Evolutionary conservation across 2,888 invertebrate genomes (phyloP).

Genomic region (Drosophila helvetica): DNA sequence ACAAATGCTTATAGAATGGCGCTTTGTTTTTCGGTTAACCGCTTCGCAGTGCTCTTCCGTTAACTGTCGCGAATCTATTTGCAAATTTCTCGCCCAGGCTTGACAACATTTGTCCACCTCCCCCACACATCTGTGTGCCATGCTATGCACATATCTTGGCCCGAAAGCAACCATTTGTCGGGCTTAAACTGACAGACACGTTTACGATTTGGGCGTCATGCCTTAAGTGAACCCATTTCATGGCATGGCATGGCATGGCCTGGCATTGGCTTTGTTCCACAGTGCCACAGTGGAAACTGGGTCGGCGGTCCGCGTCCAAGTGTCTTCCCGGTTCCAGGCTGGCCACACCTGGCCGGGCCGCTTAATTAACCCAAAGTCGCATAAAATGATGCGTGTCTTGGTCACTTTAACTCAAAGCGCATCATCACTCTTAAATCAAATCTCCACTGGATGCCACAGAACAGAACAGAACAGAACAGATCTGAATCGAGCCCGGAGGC

Average conservation of each 20-base stretch:
- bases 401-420: conserved; percentile 58
- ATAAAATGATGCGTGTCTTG: conserved; percentile 67
- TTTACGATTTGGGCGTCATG: conserved; percentile 49
- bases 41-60: conserved; percentile 19
- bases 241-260: conserved; percentile 28
- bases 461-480: conserved; percentile 14
- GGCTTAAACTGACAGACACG: conserved; percentile 67
- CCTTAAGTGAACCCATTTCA: conserved; percentile 41
- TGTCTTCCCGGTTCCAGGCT: conserved; percentile 3
- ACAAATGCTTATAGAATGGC: conserved; percentile 25
- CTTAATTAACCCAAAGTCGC: conserved; percentile 69
- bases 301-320: conserved; percentile 22
- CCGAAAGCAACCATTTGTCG: conserved; percentile 53
- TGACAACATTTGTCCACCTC: conserved; percentile 52
- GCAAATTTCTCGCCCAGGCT: conserved; percentile 57
- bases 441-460: conserved; percentile 12
- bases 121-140: conserved; percentile 6
- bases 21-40: conserved; percentile 33
- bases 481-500: conserved; percentile 33
- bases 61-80: conserved; percentile 71
- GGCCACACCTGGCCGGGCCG: conserved; percentile 54
- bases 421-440: conserved; percentile 60
- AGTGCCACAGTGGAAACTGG: conserved; percentile 41
- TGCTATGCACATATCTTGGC: not conserved
- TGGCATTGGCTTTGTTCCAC: conserved; percentile 38